Evolutionary conservation across 2,113 vertebrate genomes (phyloP).

Genomic region (Ciconia maguari): DNA sequence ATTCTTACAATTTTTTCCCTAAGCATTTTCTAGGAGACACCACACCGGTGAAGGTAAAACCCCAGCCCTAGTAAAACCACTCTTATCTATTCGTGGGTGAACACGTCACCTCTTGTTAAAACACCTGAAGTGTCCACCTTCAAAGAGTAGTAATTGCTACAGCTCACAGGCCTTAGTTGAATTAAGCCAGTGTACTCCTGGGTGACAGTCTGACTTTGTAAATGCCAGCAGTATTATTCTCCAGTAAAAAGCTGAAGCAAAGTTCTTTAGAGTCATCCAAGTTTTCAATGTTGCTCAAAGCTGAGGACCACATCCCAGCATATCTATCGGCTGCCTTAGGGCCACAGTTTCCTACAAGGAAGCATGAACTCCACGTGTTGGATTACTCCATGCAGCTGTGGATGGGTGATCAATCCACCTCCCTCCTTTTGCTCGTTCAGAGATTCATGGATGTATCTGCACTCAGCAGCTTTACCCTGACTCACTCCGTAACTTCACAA

Average conservation of each 20-base stretch:
- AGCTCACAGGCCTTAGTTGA: not conserved
- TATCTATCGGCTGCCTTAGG: not conserved
- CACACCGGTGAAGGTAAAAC: not conserved
- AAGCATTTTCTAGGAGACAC: not conserved
- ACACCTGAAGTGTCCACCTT: not conserved
- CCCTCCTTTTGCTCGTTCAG: not conserved
- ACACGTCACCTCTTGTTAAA: not conserved
- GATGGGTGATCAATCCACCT: not conserved
- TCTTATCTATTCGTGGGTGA: not conserved
- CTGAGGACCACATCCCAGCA: not conserved
- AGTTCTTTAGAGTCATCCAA: not conserved
- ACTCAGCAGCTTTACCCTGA: not conserved
- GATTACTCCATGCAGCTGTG: not conserved
- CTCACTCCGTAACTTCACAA: not conserved
- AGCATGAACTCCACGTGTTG: not conserved
- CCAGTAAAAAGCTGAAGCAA: not conserved
- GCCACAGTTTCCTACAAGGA: not conserved
- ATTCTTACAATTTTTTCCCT: not conserved
- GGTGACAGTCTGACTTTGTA: not conserved
- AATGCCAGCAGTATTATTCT: not conserved
- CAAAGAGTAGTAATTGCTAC: not conserved
- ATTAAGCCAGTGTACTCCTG: not conserved
- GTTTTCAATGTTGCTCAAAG: not conserved
- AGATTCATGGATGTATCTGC: not conserved
- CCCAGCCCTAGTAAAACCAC: not conserved